Evolutionary conservation across 1,140 invertebrate genomes (phyloP), one percentile per base, ranked within the genome.

Genomic region (Drosophila parvula): DNA sequence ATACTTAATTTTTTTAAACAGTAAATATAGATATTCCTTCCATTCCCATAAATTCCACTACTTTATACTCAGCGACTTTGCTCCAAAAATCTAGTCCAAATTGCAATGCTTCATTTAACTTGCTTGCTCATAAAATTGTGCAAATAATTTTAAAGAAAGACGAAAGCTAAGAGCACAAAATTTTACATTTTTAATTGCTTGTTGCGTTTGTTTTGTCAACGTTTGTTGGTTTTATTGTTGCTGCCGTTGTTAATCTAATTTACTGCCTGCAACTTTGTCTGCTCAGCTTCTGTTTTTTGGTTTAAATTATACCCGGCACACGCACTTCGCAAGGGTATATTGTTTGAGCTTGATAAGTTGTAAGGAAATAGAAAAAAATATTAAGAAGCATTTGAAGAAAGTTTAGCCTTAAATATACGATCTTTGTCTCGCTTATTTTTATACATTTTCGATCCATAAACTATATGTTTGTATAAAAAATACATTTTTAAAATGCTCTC

Each of bases 111-210:
- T 76, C 68, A 76, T 79, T 86, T 68, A 68, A 82, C 61, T 64
- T 58, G 41, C 40, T 67, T 47, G 50, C 53, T 74, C 63, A 67
- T 74, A 65, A 84, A 85, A 78, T 85, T 73, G 48, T 27, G 30
- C 47, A 76, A 68, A 75, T 68, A 34, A 62, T 67, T 68, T 86
- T 62, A 67, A 76, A 43, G 62, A 22, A 53, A 76, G 34, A 30
- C 43, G 41, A 71, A 70, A 70, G 67, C 64, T 69, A 32, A 70
- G 51, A 58, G 68, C 30, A 34, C 32, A 27, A 43, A 67, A 76
- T 86, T 86, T 86, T 88, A 89, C 83, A 86, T 86, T 86, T 86
- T 86, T 88, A 86, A 86, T 86, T 86, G 84, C 83, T 83, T 73
- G 80, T 77, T 79, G 62, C 79, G 70, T 86, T 86, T 88, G 60